Percentiles rank a stretch among this genome's conserved stretches.
phyloP scores from a whole-genome alignment of 1,140 invertebrate genomes.

The Physella acuta region DNA sequence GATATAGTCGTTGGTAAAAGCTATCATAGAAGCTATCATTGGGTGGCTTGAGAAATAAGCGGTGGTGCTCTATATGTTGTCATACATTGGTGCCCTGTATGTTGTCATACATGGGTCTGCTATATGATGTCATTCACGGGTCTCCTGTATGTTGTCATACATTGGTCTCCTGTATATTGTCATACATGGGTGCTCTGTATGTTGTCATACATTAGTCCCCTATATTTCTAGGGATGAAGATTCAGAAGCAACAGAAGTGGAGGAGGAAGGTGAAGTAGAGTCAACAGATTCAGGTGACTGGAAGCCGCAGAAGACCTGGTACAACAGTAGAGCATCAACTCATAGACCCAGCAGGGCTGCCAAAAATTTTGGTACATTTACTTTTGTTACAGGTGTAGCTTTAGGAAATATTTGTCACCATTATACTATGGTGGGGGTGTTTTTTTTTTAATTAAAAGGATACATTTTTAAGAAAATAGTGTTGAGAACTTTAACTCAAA shows the following conservation, averaged over 20 bases:
- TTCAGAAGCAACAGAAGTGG: slow-evolving; percentile 29
- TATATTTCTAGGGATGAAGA: slow-evolving; percentile 25
- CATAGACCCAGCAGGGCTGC: slow-evolving; percentile 26
- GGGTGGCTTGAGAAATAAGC: too few species aligned
- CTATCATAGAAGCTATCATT: too few species aligned
- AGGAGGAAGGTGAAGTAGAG: slow-evolving; percentile 35
- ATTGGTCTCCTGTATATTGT: not conserved
- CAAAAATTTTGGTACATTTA: slow-evolving; percentile 46
- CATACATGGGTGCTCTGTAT: not conserved
- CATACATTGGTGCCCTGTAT: not conserved
- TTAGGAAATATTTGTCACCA: too few species aligned
- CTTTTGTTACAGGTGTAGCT: too few species aligned
- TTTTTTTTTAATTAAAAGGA: too few species aligned
- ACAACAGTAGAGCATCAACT: slow-evolving; percentile 25
- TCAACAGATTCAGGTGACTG: slow-evolving; percentile 36
- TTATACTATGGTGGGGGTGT: too few species aligned
- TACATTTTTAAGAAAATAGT: too few species aligned
- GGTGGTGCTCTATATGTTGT: not conserved
- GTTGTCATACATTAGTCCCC: not conserved
- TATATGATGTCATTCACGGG: not conserved
- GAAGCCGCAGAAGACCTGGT: slow-evolving; percentile 30
- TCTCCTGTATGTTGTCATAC: not conserved
- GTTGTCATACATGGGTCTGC: not conserved
- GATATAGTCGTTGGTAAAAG: too few species aligned
- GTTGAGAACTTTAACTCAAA: too few species aligned